Base-by-base conservation (phyloP, 30 jellyfish, hydroid and myxozoan species). In the Nemopilema nomurai region DNA sequence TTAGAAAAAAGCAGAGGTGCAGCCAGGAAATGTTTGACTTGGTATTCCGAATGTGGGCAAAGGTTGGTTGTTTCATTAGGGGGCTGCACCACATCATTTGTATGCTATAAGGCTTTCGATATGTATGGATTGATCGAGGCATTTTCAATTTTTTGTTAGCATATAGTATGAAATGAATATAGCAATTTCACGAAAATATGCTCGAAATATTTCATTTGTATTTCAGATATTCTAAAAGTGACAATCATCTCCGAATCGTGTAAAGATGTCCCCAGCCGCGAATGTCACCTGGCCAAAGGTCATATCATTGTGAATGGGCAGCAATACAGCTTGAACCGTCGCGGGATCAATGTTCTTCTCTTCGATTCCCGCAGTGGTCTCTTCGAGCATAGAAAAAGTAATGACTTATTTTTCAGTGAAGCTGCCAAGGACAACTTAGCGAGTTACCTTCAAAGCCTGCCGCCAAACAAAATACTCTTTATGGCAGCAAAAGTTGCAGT, bases 351-450 rank as follows among this genome's bases (percentile, higher is more conserved):
- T 64, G 28, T 81, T 23, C 84, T 31, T 23, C 76, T 81, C 25
- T 69, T 81, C 51, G 90, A 81, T 57, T 68, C 29, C 69, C 79
- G 77, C 22, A 81, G 84, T 69, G 82, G 83, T 27, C 7, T 81
- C 22, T 28, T 81, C 13, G 90, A 81, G 33, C 80, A 63, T 27
- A 69, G 49, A 64, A 28, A 1, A 18, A 17, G 4, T 49, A 67
- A 20, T 81, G 90, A 81, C 33, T 23, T 81, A 1, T 25, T 29
- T 51, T 4, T 0, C 0, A 13, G 0, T 17, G 16, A 66, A 18
- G 4, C 83, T 7, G 7, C 1, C 20, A 32, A 32, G 33, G 20
- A 24, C 1, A 49, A 20, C 16, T 16, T 73, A 49, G 83, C 69
- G 23, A 0, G 32, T 1, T 32, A 1, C 33, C 69, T 73, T 49